Evolutionary conservation across 2,888 invertebrate species (phyloP), one percentile per base, ranked within the genome.

Genomic region (Strigamia transsilvanica): DNA sequence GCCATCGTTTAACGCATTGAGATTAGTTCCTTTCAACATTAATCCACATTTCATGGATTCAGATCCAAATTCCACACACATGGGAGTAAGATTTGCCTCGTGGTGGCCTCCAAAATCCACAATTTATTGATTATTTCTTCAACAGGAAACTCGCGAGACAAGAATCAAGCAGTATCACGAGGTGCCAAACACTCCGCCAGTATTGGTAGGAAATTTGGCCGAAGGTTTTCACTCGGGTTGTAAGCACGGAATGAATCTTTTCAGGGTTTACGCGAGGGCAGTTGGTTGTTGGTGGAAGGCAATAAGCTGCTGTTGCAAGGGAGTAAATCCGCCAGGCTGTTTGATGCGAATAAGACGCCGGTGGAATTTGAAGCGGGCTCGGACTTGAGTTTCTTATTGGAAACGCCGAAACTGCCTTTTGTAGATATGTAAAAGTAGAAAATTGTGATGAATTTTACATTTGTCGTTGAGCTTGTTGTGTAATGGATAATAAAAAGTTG

Each of bases 31-130:
- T 5, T 94, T 94, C 87, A 94, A 95, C 87, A 94, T 95, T 83
- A 95, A 95, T 87, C 94, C 95, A 12, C 95, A 95, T 88, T 95
- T 94, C 86, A 88, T 93, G 85, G 94, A 94, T 84, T 87, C 90
- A 34, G 90, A 91, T 84, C 88, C 89, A 12, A 90, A 88, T 85
- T 90, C 90, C 78, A 92, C 88, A 61, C 94, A 94, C 87, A 93
- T 92, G 89, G 94, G 94, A 15, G 89, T 88, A 84, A 86, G 87
- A 84, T 34, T 38, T 21, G 13, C 51, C 0, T 38, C 82, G 10
- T 32, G 5, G 9, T 2, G 0, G 42, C 0, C 0, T 51, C 0
- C n/a, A n/a, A 2, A 42, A 23, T 15, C 15, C 5, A 21, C 13
- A n/a, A 6, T 27, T 77, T 2, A 32, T 21, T 15, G n/a, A 77